Evolutionary conservation across 2,113 vertebrate species (phyloP), one percentile per base, ranked within the genome.

Genomic region (Mormyrus iriodes): DNA sequence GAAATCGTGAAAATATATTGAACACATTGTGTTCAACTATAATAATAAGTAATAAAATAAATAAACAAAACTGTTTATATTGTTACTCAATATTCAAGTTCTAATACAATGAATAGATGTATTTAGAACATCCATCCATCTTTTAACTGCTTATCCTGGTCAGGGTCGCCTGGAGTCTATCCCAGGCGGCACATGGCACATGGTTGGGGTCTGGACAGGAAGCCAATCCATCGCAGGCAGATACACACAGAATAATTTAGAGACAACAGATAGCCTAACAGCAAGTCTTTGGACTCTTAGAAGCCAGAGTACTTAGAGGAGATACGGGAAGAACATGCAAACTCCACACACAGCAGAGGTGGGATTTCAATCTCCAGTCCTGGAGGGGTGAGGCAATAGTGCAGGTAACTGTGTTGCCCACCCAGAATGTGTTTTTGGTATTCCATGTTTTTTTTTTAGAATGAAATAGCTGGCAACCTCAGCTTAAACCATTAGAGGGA

Each of bases 401-500:
- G n/a, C 9, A 27, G 27, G 61, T 3, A 24, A 27, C 61, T 65
- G n/a, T 65, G n/a, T 2, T 27, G 61, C 3, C 9, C 9, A 9
- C 61, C 61, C 61, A 65, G 4, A 65, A 65, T 12, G 3, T n/a
- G 24, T 65, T 27, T 27, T 49, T 85, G 83, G 39, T 48, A 46
- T 85, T 46, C 10, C n/a, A 51, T 46, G 7, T n/a, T 85, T 46
- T 3, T 46, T 3, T 85, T 85, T 48, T 85, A 69, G 10, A 31
- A 69, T 69, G 61, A n/a, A 69, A 69, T 69, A 69, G 61, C 27
- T 69, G 27, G 27, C 61, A 90, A 8, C 9, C n/a, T 84, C 42
- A 27, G 4, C 3, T 24, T 35, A 13, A 44, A 4, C 85, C 88
- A 89, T 65, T 87, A 90, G 90, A 89, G 85, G 85, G 90, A 88